A percentile compares a stretch with the other conserved stretches of the same genome.
These are phyloP conservation scores for Equus przewalskii DNA, from an alignment of 2,113 vertebrate species.

Conservation along the genomic window DNA sequence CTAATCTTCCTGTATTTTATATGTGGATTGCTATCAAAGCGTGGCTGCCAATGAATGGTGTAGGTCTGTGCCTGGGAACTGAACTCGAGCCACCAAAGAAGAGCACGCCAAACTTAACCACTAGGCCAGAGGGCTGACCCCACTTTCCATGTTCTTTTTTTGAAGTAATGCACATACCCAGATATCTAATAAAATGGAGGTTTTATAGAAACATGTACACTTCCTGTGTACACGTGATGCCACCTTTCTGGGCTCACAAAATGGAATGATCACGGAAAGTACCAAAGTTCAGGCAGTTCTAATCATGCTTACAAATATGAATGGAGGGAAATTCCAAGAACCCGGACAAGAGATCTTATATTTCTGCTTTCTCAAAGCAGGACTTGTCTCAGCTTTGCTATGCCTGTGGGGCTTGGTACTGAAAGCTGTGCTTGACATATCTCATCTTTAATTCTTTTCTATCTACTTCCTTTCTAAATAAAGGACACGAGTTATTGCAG, in stretches of 20 bases:
- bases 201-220: background rate
- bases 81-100: too few species aligned
- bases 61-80: too few species aligned
- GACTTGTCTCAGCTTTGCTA: slow-evolving; percentile 19
- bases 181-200: background rate
- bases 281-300: slow-evolving; percentile 1
- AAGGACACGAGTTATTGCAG: background rate
- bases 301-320: background rate
- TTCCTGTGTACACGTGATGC: background rate
- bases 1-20: too few species aligned
- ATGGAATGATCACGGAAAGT: background rate
- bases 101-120: too few species aligned
- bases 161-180: background rate
- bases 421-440: slow-evolving; percentile 40
- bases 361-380: slow-evolving; percentile 26
- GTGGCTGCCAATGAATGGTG: too few species aligned
- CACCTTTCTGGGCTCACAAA: slow-evolving; percentile 15
- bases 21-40: too few species aligned
- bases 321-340: slow-evolving; percentile 36
- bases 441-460: slow-evolving; percentile 66
- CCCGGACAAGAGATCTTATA: background rate
- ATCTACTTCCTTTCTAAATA: slow-evolving; percentile 65
- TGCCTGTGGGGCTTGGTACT: slow-evolving; percentile 26
- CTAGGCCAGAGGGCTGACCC: too few species aligned
- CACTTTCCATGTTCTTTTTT: background rate